Evolutionary conservation across 2,113 vertebrate species (phyloP).

Genomic region (Phycodurus eques): DNA sequence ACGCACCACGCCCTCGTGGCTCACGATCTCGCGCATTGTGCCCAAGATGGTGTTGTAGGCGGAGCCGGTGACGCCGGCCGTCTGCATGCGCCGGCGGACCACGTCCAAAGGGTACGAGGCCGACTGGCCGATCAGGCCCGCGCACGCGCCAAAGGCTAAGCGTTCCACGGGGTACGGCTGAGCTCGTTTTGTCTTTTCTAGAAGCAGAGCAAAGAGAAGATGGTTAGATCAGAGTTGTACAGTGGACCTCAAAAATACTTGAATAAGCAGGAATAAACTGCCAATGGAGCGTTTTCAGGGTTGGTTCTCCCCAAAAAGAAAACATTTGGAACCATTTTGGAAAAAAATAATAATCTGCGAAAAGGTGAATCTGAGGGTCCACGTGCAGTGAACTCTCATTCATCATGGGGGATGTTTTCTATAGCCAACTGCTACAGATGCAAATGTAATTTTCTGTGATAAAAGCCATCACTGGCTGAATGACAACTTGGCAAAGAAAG

Average conservation of each 20-base stretch:
- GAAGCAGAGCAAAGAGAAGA: not conserved
- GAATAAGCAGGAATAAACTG: no score
- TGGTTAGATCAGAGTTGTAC: not conserved
- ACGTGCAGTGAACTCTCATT: no score
- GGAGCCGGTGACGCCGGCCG: conserved; percentile 85
- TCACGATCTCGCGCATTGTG: conserved; percentile 81
- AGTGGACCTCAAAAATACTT: not conserved
- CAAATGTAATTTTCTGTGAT: no score
- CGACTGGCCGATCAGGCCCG: conserved; percentile 90
- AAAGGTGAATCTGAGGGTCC: no score
- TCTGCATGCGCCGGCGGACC: conserved; percentile 96
- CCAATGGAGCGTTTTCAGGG: no score
- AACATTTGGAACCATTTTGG: no score
- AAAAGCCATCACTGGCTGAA: no score
- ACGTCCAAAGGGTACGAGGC: conserved; percentile 96
- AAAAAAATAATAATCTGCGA: no score
- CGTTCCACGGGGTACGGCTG: conserved; percentile 87
- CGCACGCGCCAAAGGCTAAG: conserved; percentile 89
- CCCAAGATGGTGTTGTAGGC: conserved; percentile 75
- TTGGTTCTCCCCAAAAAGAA: no score
- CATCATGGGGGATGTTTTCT: no score
- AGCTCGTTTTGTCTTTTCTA: conserved; percentile 80
- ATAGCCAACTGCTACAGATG: no score
- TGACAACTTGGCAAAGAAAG: no score
- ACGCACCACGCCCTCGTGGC: conserved; percentile 81